Evolutionary conservation across 2,888 invertebrate species (phyloP).

Genomic region (Scrobipalpa costella): DNA sequence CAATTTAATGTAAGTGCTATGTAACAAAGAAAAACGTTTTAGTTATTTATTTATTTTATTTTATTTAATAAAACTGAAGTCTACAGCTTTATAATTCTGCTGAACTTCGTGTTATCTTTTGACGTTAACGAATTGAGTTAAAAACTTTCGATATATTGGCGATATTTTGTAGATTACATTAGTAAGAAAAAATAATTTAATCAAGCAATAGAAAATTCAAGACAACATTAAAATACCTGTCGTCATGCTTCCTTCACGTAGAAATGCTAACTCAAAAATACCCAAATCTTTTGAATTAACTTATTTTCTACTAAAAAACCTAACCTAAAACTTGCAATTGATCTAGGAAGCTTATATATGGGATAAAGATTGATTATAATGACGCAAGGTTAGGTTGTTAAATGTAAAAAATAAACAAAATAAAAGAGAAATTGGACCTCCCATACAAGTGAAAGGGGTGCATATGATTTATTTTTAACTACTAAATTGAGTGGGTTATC

Average conservation of each 20-base stretch:
- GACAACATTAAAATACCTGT: not conserved
- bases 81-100: no score
- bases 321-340: no score
- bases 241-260: not conserved
- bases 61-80: no score
- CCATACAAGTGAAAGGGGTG: no score
- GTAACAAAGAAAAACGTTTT: not conserved
- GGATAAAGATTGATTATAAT: no score
- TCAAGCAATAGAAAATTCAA: not conserved
- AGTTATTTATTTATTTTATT: not conserved
- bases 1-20: slow-evolving; percentile 5
- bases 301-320: not conserved
- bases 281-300: not conserved
- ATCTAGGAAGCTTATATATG: no score
- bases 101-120: not conserved
- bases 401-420: no score
- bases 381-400: no score
- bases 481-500: no score
- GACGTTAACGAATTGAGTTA: not conserved
- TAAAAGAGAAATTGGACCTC: no score
- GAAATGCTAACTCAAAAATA: not conserved
- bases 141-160: not conserved
- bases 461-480: no score
- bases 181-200: no score
- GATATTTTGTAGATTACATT: not conserved